phyloP scores from a whole-genome alignment of 1,140 invertebrate genomes.

The Portunus trituberculatus region DNA sequence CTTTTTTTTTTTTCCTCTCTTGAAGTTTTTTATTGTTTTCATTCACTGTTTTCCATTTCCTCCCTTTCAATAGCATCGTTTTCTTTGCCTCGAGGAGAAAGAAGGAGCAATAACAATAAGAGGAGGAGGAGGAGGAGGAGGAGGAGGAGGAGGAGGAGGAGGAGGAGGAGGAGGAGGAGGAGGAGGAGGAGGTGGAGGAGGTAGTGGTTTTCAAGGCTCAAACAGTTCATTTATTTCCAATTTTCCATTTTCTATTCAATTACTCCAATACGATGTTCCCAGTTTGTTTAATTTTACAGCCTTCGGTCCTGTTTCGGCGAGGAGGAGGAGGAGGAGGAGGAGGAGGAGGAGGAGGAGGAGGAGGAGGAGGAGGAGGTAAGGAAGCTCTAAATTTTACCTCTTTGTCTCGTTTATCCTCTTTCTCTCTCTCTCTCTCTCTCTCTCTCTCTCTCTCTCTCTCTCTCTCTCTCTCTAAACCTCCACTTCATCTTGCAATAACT shows the following conservation, averaged over 20 bases:
- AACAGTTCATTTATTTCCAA: neutral
- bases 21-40: too few species aligned
- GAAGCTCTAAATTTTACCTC: neutral
- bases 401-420: neutral
- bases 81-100: too few species aligned
- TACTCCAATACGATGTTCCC: neutral
- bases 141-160: conserved; percentile 8
- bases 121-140: conserved; percentile 11
- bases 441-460: neutral
- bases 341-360: too few species aligned
- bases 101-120: too few species aligned
- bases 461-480: neutral
- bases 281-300: neutral
- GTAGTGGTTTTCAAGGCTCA: conserved; percentile 11
- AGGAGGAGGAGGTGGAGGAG: neutral
- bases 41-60: too few species aligned
- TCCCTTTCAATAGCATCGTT: too few species aligned
- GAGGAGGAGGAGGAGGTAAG: neutral
- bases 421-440: neutral
- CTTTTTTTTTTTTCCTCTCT: too few species aligned
- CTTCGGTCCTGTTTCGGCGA: neutral
- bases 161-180: conserved; percentile 18
- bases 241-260: conserved; percentile 15
- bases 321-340: neutral
- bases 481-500: too few species aligned